Evolutionary conservation across 2,888 invertebrate genomes (phyloP), one percentile per base, ranked within the genome.

Genomic region (Sminthurinus aureus): DNA sequence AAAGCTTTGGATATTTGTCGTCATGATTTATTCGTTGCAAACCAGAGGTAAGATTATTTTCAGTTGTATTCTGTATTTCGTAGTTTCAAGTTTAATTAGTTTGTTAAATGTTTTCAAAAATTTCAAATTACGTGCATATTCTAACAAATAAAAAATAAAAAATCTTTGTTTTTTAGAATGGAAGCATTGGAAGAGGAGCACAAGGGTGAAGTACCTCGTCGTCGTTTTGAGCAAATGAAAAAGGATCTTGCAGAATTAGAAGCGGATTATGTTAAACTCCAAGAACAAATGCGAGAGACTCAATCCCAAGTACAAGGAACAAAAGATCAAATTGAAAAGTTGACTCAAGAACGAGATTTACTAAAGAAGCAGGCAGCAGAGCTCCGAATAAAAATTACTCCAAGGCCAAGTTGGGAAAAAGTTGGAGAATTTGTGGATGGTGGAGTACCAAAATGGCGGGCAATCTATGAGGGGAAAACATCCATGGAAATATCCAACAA

Each of bases 381-480:
- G 11, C 69, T 85, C 2, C 38, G 84, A 50, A 67, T 22, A 0
- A 79, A 84, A 38, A 84, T 82, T 4, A 85, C 86, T 8, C 86
- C 86, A 0, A 80, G 87, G 15, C 87, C 87, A 0, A 83, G 84
- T 50, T 87, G 85, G 85, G 84, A 84, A 11, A 83, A 83, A 71
- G 38, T 85, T 22, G 92, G 91, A 0, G 92, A 92, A 88, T 92
- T 91, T 88, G 91, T 92, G 78, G 91, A 91, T 0, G 92, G 92
- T 0, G 92, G 92, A 0, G 89, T 91, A 12, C 91, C 91, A 76
- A 90, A 92, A 91, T 92, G 92, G 92, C 90, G 91, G 88, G 91
- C 91, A 82, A 88, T 92, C 52, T 90, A 91, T 0, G 90, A 89
- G 22, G 92, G 91, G 0, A 88, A 91, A 15, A 90, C 91, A 0